Evolutionary conservation across 1,140 invertebrate species (phyloP).

Genomic region (Papilio machaon): DNA sequence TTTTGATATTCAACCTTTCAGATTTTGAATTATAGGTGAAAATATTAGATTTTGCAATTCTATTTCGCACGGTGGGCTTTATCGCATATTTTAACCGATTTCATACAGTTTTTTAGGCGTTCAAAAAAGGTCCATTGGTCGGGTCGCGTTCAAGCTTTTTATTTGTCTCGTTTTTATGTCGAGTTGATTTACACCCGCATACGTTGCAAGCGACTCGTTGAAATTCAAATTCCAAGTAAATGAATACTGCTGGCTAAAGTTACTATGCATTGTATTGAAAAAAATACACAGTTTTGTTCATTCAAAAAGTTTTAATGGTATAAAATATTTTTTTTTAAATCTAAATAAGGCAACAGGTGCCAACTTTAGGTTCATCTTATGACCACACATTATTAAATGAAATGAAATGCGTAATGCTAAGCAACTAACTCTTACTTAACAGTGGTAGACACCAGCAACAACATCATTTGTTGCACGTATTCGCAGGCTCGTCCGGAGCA

Average conservation of each 20-base stretch:
- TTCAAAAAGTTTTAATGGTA: neutral
- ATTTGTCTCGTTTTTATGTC: constrained; percentile 28
- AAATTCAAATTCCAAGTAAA: constrained; percentile 30
- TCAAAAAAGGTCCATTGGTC: constrained; percentile 28
- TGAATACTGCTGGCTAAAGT: constrained; percentile 22
- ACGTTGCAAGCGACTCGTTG: constrained; percentile 25
- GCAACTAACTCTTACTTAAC: too few relatives aligned
- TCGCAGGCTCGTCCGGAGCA: too few relatives aligned
- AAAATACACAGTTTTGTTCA: neutral
- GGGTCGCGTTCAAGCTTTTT: constrained; percentile 16
- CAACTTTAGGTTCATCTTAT: neutral
- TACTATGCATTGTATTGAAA: neutral
- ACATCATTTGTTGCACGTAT: too few relatives aligned
- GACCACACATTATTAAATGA: too few relatives aligned
- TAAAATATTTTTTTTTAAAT: neutral
- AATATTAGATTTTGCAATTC: constrained; percentile 13
- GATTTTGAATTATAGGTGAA: constrained; percentile 6
- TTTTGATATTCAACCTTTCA: constrained; percentile 13
- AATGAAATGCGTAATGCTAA: neutral
- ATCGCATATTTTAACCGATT: constrained; percentile 17
- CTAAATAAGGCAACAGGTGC: too few relatives aligned
- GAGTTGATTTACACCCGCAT: constrained; percentile 30
- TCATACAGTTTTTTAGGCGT: constrained; percentile 24
- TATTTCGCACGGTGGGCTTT: neutral
- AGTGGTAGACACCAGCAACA: too few relatives aligned